Evolutionary conservation across 2,888 invertebrate genomes (phyloP).

Genomic region (Leptothorax acervorum): DNA sequence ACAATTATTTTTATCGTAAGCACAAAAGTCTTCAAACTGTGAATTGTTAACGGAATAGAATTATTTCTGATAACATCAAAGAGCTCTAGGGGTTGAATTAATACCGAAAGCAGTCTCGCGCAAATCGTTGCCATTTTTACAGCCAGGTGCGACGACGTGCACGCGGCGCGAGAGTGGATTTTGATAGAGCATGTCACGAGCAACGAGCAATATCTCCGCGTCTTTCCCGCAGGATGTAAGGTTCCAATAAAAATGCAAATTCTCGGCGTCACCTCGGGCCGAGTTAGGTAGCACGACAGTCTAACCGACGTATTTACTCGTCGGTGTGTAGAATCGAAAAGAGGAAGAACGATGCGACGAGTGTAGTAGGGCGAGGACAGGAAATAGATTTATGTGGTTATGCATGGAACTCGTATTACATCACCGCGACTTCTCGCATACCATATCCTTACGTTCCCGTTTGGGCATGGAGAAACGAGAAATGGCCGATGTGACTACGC

Average conservation of each 20-base stretch:
- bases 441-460: conserved; percentile 48
- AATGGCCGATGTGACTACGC: conserved; percentile 48
- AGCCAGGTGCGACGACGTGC: conserved; percentile 51
- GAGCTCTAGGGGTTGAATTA: conserved; percentile 22
- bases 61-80: not conserved
- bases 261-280: conserved; percentile 62
- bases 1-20: not conserved
- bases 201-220: conserved; percentile 65
- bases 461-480: conserved; percentile 30
- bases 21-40: not conserved
- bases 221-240: conserved; percentile 67
- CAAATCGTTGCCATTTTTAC: conserved; percentile 56
- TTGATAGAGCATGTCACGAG: conserved; percentile 66
- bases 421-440: conserved; percentile 61
- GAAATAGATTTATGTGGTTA: conserved; percentile 67
- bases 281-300: conserved; percentile 67
- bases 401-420: conserved; percentile 64
- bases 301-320: conserved; percentile 72
- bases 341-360: conserved; percentile 53
- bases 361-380: conserved; percentile 46
- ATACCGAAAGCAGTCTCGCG: conserved; percentile 37
- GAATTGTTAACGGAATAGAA: not conserved
- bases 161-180: conserved; percentile 47
- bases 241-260: conserved; percentile 79
- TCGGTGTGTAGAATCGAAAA: conserved; percentile 66